Evolutionary conservation across 2,888 invertebrate species (phyloP), one percentile per base, ranked within the genome.

Genomic region (Mylabris sibirica): DNA sequence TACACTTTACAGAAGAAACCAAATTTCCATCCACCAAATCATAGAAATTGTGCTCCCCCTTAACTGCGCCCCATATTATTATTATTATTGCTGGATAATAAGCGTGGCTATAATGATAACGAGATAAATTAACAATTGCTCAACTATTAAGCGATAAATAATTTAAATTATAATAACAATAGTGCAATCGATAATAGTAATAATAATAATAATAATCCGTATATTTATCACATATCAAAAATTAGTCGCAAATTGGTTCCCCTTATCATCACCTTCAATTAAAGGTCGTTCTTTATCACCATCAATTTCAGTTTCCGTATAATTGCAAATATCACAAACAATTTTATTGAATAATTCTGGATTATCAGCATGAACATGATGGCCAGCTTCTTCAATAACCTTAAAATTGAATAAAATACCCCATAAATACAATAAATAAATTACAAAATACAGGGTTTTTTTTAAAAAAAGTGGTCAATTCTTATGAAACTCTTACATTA

Each of bases 291-390:
- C n/a, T 3, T 57, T 53, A 53, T 53, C 53, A n/a, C 2, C 3
- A 49, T 22, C 12, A 34, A 6, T 24, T 49, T 49, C 12, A 59
- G 14, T 8, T 4, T 65, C 60, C 30, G 60, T 14, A 30, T 17
- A 38, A 26, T 71, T 30, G 26, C 95, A 95, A 57, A 93, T 91
- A 75, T 93, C 92, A 26, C 88, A 81, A 0, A 97, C 94, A 74
- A 90, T 89, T 77, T 91, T 89, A 86, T 98, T 98, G 84, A 99
- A 98, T 30, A 89, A 86, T 1, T 93, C 93, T 57, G 94, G 91
- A 81, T 93, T 93, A 83, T 99, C 98, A 0, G 97, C 93, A 85
- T 98, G 98, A 2, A 99, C 92, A 84, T 98, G 98, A 84, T 98
- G 98, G 0, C 98, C 97, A 4, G 97, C 96, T 70, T 94, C 94